phyloP scores from a whole-genome alignment of 1,140 invertebrate genomes.

The Megalopta genalis region DNA sequence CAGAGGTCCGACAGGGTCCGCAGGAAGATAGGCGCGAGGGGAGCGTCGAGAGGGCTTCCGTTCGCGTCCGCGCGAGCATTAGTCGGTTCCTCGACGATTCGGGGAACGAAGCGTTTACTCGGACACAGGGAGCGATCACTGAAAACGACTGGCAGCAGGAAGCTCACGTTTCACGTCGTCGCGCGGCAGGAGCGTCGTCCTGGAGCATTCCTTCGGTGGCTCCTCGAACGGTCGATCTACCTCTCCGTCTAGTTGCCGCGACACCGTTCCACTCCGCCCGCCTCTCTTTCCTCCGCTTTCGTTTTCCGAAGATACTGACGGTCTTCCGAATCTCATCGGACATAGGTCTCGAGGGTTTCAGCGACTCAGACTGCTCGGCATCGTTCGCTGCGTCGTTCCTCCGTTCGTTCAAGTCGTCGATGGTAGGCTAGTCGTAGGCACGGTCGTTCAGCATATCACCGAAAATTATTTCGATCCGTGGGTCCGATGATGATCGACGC shows the following conservation, averaged over 20 bases:
- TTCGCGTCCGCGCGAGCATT: constrained; percentile 21
- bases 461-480: constrained; percentile 73
- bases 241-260: not conserved
- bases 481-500: constrained; percentile 71
- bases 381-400: not conserved
- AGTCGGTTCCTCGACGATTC: not conserved
- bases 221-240: not conserved
- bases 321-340: constrained; percentile 10
- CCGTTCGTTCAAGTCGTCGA: not conserved
- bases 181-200: not conserved
- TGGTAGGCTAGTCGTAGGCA: too few species aligned
- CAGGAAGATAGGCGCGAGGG: constrained; percentile 3
- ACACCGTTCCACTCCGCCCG: not conserved
- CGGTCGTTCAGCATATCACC: too few species aligned
- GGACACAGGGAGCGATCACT: not conserved
- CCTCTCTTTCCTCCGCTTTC: constrained; percentile 29
- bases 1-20: not conserved
- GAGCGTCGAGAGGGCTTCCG: not conserved
- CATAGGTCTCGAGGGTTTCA: not conserved
- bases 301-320: constrained; percentile 22
- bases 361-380: too few species aligned
- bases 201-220: not conserved
- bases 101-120: not conserved
- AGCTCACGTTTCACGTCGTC: constrained; percentile 34
- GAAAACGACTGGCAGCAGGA: not conserved